Percentiles rank a stretch among this genome's conserved stretches.
These are phyloP conservation scores for Hassar affinis DNA, from an alignment of 2,113 vertebrate species.

Conservation along the genomic window DNA sequence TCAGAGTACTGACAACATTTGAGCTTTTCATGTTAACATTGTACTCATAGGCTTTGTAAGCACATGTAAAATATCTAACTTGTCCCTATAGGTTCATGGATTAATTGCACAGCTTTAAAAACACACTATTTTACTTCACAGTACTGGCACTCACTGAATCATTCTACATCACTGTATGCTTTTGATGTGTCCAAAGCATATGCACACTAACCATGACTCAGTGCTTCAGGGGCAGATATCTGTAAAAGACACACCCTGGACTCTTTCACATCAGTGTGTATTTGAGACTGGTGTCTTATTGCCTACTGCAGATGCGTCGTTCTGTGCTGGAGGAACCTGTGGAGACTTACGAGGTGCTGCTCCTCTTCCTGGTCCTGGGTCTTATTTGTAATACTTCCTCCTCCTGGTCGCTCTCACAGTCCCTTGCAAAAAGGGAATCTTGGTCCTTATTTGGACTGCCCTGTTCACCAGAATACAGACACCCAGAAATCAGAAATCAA, in stretches of 20 bases:
- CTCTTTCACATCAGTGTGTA: slow-evolving; percentile 23
- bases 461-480: slow-evolving; percentile 32
- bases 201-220: slow-evolving; percentile 28
- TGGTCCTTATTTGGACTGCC: background rate
- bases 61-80: slow-evolving; percentile 4
- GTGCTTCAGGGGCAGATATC: background rate
- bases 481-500: background rate
- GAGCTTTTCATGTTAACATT: background rate
- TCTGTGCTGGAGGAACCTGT: background rate
- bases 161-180: background rate
- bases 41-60: slow-evolving; percentile 12
- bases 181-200: slow-evolving; percentile 8
- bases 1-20: background rate
- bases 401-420: slow-evolving; percentile 89
- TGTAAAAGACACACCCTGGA: slow-evolving; percentile 18
- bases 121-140: slow-evolving; percentile 21
- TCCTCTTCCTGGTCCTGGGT: slow-evolving; percentile 78
- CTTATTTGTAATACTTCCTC: slow-evolving; percentile 75
- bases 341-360: slow-evolving; percentile 80
- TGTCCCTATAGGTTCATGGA: background rate
- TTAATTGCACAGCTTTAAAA: slow-evolving; percentile 30
- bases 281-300: background rate
- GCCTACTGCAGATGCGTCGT: background rate
- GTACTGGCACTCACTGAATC: slow-evolving; percentile 9
- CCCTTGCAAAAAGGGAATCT: slow-evolving; percentile 70